Evolutionary conservation across 2,888 invertebrate species (phyloP), one percentile per base, ranked within the genome.

Genomic region (Eupeodes luniger): DNA sequence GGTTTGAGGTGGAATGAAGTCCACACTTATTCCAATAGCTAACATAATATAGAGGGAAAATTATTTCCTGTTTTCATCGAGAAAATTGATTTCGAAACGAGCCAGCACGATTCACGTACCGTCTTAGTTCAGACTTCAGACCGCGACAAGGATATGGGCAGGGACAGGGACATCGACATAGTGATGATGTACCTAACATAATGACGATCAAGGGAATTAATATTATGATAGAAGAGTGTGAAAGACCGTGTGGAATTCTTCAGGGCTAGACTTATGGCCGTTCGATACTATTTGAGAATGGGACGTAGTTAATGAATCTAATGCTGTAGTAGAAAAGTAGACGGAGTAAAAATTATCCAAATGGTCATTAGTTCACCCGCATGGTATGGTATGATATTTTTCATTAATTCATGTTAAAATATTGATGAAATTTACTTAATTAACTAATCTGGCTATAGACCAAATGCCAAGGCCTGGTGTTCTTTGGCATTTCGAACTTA

Each of bases 1-100:
- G 66, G 57, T 19, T 11, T 53, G 66, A 40, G 27, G 34, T 49
- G 11, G 59, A 47, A 36, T 1, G 53, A 47, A 47, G 36, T 51
- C 16, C n/a, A 62, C 76, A 67, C 9, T 47, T 47, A 19, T 16
- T 69, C 79, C 64, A 75, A 49, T 16, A 74, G 66, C 57, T 75
- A 59, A 69, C 57, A 64, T 79, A 27, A 36, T 4, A 47, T 49
- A 53, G 76, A 79, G 83, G 67, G 77, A 77, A 67, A 84, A 84
- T 84, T 84, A 81, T 77, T 81, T 84, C 80, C 77, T 72, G 77
- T 77, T 87, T 87, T 61, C 10, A 34, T 44, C 16, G 67, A 47
- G 80, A 53, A 87, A 87, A 87, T 87, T 87, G 87, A 87, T 84
- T 87, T 84, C 49, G 44, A 80, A 81, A 69, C 47, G 74, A 64